These are phyloP conservation scores for Gryllus longicercus DNA, from an alignment of 2,888 invertebrate genomes.

Conservation along the genomic window DNA sequence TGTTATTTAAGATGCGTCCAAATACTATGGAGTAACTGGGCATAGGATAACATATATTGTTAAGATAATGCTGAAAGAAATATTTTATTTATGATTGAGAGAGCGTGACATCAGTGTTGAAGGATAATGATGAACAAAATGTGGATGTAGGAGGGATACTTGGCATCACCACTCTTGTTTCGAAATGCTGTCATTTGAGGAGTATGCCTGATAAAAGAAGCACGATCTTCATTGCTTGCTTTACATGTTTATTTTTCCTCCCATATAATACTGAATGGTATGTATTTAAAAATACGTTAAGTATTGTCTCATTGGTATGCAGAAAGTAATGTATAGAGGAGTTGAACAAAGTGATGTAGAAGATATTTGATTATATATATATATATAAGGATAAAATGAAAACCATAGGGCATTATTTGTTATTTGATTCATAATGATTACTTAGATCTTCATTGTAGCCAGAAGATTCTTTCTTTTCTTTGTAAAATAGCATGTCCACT, in stretches of 20 bases:
- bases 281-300: background rate
- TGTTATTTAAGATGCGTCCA: background rate
- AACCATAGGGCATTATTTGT: constrained; percentile 24
- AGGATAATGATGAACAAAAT: background rate
- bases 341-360: background rate
- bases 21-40: background rate
- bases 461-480: background rate
- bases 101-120: background rate
- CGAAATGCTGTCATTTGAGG: too few species aligned
- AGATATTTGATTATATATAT: background rate
- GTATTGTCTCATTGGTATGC: background rate
- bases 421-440: constrained; percentile 21
- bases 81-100: background rate
- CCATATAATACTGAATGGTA: too few species aligned
- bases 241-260: too few species aligned
- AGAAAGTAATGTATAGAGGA: background rate
- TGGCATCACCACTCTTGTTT: too few species aligned
- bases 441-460: background rate
- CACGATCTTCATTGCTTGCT: too few species aligned
- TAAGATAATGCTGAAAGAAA: constrained; percentile 5
- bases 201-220: background rate
- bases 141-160: too few species aligned
- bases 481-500: constrained; percentile 18
- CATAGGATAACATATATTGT: background rate
- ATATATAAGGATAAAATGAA: background rate